Base-by-base conservation (phyloP, 2,888 invertebrate species). In the Gortyna flavago region DNA sequence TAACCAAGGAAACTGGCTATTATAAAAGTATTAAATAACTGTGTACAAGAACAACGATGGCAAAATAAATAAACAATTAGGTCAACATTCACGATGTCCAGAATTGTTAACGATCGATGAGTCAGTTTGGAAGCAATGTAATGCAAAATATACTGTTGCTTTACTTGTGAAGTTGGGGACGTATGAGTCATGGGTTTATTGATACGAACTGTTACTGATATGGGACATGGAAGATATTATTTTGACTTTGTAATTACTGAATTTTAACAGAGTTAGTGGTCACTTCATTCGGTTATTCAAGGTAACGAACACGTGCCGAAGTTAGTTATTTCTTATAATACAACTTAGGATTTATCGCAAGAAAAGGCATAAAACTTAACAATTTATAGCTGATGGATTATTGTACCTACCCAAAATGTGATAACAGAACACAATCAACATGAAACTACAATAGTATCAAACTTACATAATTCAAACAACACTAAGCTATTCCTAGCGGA, bases 341-440 rank as follows among this genome's bases (percentile, higher is more conserved):
- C 72, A 83, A 87, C 82, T 79, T 86, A 89, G 73, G 84, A 79
- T 79, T 81, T 88, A 90, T 89, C 84, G 88, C 85, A 89, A 83
- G 79, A 85, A 89, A 89, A 81, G 75, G 79, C 85, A 86, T 87
- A 84, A 90, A 86, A 86, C 78, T 85, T 75, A 77, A 87, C 85
- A 84, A 85, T 84, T 86, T 84, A 89, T 85, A 78, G 80, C 75
- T 73, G 83, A 75, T 77, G 85, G 83, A 81, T 85, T 83, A 85
- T 84, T 82, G 84, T 89, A 83, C 69, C 79, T 81, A 83, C 77
- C 79, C 74, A 81, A 81, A 83, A 80, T 85, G 44, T 80, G 85
- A 75, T 88, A 87, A 79, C 86, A 77, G 78, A 79, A 83, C 69
- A 83, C 79, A 54, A 77, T 79, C 74, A 70, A 84, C 75, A 75